A percentile compares a stretch with the other conserved stretches of the same genome.
Conservation (phyloP, 1,140 invertebrate genomes). For the Hylaeus volcanicus region DNA sequence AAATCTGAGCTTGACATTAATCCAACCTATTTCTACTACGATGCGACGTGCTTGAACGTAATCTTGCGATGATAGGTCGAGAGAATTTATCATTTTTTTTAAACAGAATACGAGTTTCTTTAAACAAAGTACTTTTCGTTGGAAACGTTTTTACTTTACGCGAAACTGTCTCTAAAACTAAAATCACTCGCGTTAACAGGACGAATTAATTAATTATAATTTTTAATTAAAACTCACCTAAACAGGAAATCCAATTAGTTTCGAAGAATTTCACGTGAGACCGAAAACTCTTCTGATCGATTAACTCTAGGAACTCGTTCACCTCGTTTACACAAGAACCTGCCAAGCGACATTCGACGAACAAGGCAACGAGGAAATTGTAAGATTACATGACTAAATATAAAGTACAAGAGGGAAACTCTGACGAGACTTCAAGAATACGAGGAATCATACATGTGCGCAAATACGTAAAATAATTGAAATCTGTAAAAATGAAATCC, state of each 20-base stretch:
- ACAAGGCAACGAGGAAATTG: conserved; percentile 4
- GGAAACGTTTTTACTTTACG: neutral
- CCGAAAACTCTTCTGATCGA: conserved; percentile 13
- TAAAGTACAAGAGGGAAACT: neutral
- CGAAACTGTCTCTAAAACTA: neutral
- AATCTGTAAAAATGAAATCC: neutral
- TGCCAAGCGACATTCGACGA: neutral
- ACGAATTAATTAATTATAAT: neutral
- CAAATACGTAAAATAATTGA: too few relatives aligned
- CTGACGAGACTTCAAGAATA: too few relatives aligned
- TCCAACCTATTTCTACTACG: too few relatives aligned
- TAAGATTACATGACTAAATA: neutral
- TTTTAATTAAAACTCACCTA: conserved; percentile 6
- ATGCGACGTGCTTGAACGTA: too few relatives aligned
- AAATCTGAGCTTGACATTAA: too few relatives aligned
- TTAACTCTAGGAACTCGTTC: conserved; percentile 20
- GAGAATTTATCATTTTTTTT: neutral
- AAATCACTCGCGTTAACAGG: neutral
- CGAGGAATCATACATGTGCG: neutral
- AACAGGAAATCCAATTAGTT: conserved; percentile 18
- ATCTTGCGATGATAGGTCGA: too few relatives aligned
- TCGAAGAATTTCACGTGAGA: neutral
- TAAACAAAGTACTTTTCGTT: neutral
- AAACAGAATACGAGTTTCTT: neutral
- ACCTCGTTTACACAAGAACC: conserved; percentile 8